Evolutionary conservation across 1,140 invertebrate genomes (phyloP), one percentile per base, ranked within the genome.

Genomic region (Drosophila gunungcola): DNA sequence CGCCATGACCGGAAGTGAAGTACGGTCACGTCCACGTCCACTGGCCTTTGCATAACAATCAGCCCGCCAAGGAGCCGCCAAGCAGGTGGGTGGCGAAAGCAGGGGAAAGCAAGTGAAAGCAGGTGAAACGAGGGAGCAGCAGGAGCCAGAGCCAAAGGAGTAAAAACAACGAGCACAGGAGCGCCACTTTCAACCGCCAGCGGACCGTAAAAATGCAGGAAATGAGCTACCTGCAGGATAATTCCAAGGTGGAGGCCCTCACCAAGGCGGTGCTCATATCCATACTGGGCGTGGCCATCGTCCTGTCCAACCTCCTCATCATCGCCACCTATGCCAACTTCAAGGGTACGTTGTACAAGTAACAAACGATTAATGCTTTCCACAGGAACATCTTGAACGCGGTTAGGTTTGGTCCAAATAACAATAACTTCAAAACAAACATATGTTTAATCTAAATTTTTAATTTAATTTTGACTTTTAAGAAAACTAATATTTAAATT

Each of bases 291-390:
- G 94, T 97, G 68, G 95, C 96, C 81, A 97, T 98, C 91, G 96
- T 98, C 80, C 93, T 97, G 79, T 96, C 97, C 78, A 98, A 98
- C 93, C 95, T 98, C 34, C 94, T 98, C 77, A 96, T 98, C 92
- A 97, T 98, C 80, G 96, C 96, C 70, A 96, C 97, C 56, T 97
- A 98, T 93, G 95, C 97, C 82, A 97, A 97, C 92, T 97, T 97
- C 92, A 96, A 96, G 94, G 97, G 96, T 97, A 93, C 94, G 93
- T 92, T 62, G 21, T 27, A 32, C 60, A 27, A 10, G 7, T 53
- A 51, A 49, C 42, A 42, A 41, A 12, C 21, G 9, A 29, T 49
- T 34, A 5, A 36, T 21, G 29, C 58, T 64, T 29, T 64, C 25
- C 16, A 62, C 58, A 63, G 58, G 58, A 64, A 39, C 46, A 42